Evolutionary conservation across 2,113 vertebrate species (phyloP), one percentile per base, ranked within the genome.

Genomic region (Misgurnus anguillicaudatus): DNA sequence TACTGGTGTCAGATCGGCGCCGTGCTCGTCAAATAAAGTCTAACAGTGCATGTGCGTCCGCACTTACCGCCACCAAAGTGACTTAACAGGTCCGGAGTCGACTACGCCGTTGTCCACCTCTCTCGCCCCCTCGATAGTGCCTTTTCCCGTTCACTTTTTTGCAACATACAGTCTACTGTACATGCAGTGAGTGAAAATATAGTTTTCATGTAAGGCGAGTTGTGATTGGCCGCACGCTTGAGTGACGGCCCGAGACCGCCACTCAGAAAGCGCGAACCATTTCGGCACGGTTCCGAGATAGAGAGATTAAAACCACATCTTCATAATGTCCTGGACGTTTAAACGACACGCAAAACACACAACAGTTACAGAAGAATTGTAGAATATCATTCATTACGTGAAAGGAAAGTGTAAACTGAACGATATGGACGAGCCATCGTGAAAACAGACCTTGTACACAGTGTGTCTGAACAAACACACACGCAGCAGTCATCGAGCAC

Each of bases 101-200:
- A 79, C 14, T 48, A 75, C 85, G 73, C 81, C 86, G 82, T 75
- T 79, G 80, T 77, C 82, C 75, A 87, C 89, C 87, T 87, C 90
- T 88, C 77, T 82, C 67, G 77, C 53, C 70, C 76, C 74, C 70
- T 62, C 85, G 78, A 90, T 47, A 77, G 45, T 77, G 77, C 80
- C 77, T 85, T 71, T 80, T 63, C 80, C 19, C 84, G 85, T 86
- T 84, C 85, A 89, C 73, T 84, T 78, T 88, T 84, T 86, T 82
- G 91, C 89, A 90, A 91, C 90, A 92, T 92, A 93, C 94, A 94
- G 91, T 76, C 75, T 95, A 94, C 92, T 93, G 92, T 93, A 89
- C 92, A 93, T 92, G 91, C 93, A 94, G 89, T 88, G 92, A 91
- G 90, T 84, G 90, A 93, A 91, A 91, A 93, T 90, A 92, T 88